Evolutionary conservation across 2,888 invertebrate genomes (phyloP).

Genomic region (Kuschelorhynchus macadamiae): DNA sequence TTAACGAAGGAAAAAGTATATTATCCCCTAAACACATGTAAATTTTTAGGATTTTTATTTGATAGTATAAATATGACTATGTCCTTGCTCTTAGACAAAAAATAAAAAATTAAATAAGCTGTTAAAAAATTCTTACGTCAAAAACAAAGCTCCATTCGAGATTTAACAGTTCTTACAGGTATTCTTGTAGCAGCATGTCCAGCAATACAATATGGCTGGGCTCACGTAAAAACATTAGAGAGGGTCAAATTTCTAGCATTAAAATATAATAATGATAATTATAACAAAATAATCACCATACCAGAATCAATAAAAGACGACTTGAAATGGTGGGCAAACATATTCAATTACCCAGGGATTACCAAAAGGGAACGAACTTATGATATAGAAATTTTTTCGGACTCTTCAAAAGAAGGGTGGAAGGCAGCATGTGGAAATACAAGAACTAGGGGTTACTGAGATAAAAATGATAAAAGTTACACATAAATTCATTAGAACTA

Average conservation of each 20-base stretch:
- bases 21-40: neutral
- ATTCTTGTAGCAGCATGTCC: too few relatives aligned
- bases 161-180: neutral
- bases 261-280: neutral
- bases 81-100: slow-evolving; percentile 1
- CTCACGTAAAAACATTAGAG: too few relatives aligned
- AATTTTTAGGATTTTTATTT: neutral
- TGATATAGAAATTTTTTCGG: neutral
- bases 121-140: neutral
- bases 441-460: neutral
- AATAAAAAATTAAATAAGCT: neutral
- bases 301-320: neutral
- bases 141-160: slow-evolving; percentile 6
- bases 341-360: neutral
- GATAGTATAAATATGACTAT: slow-evolving; percentile 3
- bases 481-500: slow-evolving; percentile 11
- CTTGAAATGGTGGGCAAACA: slow-evolving; percentile 2
- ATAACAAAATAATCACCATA: neutral
- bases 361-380: neutral
- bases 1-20: neutral
- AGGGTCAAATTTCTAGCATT: neutral
- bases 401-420: neutral
- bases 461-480: neutral
- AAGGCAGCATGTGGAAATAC: neutral
- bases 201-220: too few relatives aligned